A percentile compares a stretch with the other conserved stretches of the same genome.
Conservation (phyloP, 2,888 invertebrate genomes). For the Archaeoteleia sp. region DNA sequence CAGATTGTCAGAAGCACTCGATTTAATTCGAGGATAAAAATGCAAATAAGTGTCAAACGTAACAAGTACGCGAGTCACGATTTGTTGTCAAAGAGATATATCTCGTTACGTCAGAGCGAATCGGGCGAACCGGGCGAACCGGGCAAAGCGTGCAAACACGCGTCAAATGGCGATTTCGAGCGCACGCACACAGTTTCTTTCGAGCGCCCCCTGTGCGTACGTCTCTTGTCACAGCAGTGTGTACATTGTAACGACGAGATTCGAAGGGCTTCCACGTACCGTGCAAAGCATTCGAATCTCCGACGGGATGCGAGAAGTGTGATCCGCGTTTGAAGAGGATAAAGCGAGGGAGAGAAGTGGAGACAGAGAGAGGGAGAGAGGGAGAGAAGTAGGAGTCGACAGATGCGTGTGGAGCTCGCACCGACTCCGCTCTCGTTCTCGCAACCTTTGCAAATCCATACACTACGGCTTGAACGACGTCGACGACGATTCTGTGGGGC, state of each 20-base stretch:
- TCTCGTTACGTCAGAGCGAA: no score
- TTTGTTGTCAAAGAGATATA: conserved; percentile 12
- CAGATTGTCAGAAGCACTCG: no score
- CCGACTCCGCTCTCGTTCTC: conserved; percentile 46
- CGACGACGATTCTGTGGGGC: conserved; percentile 44
- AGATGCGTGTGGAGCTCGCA: conserved; percentile 56
- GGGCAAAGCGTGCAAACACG: conserved; percentile 36
- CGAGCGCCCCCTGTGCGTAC: conserved; percentile 22
- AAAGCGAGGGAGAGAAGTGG: conserved; percentile 21
- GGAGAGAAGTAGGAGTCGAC: conserved; percentile 48
- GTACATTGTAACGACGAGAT: conserved; percentile 52
- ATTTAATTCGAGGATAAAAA: no score
- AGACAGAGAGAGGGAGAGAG: background rate
- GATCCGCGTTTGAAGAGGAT: conserved; percentile 48
- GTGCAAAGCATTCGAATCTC: conserved; percentile 58
- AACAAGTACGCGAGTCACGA: conserved; percentile 11
- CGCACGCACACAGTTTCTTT: conserved; percentile 23
- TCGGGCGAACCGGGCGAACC: no score
- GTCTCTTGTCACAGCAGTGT: conserved; percentile 46
- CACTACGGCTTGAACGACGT: background rate
- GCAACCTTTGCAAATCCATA: conserved; percentile 11
- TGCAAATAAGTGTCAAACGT: no score
- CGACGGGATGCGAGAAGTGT: conserved; percentile 43
- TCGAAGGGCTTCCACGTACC: conserved; percentile 58
- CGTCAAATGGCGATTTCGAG: conserved; percentile 48